Conservation (phyloP, 2,888 invertebrate species). For the Thereva nobilitata region DNA sequence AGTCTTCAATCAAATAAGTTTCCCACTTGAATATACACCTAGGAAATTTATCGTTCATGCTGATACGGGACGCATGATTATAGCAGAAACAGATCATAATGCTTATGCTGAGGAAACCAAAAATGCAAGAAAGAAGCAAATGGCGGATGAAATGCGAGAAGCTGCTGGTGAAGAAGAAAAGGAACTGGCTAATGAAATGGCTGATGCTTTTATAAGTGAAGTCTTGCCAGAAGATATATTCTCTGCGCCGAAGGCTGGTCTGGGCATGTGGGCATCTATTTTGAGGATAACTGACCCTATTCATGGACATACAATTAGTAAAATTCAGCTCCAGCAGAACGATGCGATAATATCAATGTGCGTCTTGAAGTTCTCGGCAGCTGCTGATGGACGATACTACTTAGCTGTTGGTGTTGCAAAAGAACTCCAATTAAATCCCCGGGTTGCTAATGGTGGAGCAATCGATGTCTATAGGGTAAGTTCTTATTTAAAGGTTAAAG, state of each 20-base stretch:
- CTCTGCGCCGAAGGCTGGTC: conserved; percentile 94
- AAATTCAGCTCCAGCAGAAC: conserved; percentile 88
- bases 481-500: not conserved
- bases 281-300: conserved; percentile 87
- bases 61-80: conserved; percentile 85
- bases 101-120: conserved; percentile 98
- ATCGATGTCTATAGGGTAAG: conserved; percentile 75
- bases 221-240: conserved; percentile 92
- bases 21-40: conserved; percentile 94
- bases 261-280: conserved; percentile 94
- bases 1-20: conserved; percentile 95
- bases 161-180: conserved; percentile 96
- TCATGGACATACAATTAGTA: conserved; percentile 75
- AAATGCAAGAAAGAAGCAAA: conserved; percentile 84
- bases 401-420: conserved; percentile 90
- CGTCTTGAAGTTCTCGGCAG: conserved; percentile 75
- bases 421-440: conserved; percentile 86
- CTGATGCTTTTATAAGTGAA: conserved; percentile 93
- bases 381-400: conserved; percentile 61
- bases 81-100: conserved; percentile 97
- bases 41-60: conserved; percentile 91
- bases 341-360: conserved; percentile 92
- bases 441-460: conserved; percentile 79
- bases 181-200: conserved; percentile 95
- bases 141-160: conserved; percentile 98